Evolutionary conservation across 2,113 vertebrate genomes (phyloP).

Genomic region (Maylandia zebra): DNA sequence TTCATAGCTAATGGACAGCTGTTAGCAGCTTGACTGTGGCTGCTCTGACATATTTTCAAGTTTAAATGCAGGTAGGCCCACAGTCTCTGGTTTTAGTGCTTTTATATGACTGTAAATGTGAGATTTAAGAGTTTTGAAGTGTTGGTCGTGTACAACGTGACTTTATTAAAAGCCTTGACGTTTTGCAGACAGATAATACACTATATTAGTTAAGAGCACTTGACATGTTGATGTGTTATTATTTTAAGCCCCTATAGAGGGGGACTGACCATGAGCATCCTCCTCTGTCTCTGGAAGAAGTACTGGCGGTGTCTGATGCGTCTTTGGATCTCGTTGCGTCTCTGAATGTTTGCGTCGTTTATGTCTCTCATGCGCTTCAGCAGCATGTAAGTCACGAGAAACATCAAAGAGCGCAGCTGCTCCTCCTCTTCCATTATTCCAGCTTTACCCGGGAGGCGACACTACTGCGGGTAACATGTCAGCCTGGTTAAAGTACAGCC

Average conservation of each 20-base stretch:
- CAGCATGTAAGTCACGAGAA: conserved; percentile 69
- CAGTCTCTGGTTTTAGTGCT: neutral
- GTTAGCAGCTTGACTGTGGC: neutral
- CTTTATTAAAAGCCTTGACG: neutral
- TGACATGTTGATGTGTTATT: neutral
- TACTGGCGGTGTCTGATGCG: conserved; percentile 71
- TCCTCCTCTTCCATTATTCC: conserved; percentile 51
- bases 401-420: conserved; percentile 47
- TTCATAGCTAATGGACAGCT: neutral
- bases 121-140: neutral
- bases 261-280: conserved; percentile 69
- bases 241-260: neutral
- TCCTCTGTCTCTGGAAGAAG: conserved; percentile 76
- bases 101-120: neutral
- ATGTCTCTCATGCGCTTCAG: conserved; percentile 68
- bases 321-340: conserved; percentile 67
- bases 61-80: neutral
- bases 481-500: neutral
- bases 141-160: neutral
- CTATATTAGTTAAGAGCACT: neutral
- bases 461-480: neutral
- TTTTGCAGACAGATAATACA: neutral
- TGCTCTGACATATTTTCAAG: neutral
- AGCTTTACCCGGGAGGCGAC: neutral
- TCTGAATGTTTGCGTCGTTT: conserved; percentile 43